Conservation (phyloP, 2,888 invertebrate species). For the Caenorhabditis sulstoni region DNA sequence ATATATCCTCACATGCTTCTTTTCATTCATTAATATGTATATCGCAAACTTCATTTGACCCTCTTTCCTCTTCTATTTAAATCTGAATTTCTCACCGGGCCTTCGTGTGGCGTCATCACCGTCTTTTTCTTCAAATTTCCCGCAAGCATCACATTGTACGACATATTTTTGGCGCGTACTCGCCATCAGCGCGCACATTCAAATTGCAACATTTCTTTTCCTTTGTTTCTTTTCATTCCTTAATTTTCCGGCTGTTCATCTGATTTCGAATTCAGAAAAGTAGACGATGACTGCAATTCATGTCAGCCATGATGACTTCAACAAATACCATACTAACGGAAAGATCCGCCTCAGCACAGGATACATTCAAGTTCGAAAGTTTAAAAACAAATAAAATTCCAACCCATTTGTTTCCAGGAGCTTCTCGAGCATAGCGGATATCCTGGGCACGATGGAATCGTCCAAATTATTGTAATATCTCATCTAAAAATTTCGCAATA, state of each 20-base stretch:
- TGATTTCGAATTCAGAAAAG: background rate
- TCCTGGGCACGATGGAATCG: slow-evolving; percentile 48
- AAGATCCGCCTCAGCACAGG: slow-evolving; percentile 43
- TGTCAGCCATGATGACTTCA: slow-evolving; percentile 30
- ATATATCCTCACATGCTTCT: too few species aligned
- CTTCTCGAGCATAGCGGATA: slow-evolving; percentile 35
- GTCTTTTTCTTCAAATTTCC: background rate
- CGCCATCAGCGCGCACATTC: background rate
- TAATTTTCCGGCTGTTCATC: too few species aligned
- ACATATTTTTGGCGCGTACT: slow-evolving; percentile 42
- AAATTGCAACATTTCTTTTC: too few species aligned
- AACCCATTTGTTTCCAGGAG: slow-evolving; percentile 16
- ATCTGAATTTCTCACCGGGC: background rate
- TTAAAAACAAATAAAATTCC: background rate
- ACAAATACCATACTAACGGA: slow-evolving; percentile 52
- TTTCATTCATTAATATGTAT: too few species aligned
- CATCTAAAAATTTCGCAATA: slow-evolving; percentile 7
- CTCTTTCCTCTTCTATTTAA: background rate
- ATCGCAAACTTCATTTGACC: too few species aligned
- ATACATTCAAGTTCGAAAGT: slow-evolving; percentile 36
- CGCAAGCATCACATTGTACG: slow-evolving; percentile 39
- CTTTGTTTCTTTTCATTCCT: too few species aligned
- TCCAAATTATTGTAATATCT: slow-evolving; percentile 43
- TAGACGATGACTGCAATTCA: slow-evolving; percentile 33
- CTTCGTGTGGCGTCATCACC: background rate